Base-by-base conservation (phyloP, 2,888 invertebrate genomes). In the Junonia oenone region DNA sequence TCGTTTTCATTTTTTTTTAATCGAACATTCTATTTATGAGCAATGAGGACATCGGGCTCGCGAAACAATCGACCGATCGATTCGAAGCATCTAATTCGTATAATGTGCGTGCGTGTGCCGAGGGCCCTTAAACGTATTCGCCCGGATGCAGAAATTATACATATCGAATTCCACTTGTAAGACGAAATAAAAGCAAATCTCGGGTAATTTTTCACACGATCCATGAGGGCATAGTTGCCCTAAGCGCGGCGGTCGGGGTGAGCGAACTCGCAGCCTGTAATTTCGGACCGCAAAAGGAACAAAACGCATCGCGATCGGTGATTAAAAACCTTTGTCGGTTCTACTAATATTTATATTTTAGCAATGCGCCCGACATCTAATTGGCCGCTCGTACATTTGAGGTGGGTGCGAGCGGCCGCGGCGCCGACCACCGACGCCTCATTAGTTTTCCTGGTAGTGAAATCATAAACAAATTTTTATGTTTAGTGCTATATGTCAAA, bases 311-410 rank as follows among this genome's bases (percentile, higher is more conserved):
- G 77, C 78, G 87, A 90, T 90, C 79, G 83, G 87, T 88, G 90
- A 90, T 90, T 89, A 89, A 88, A 88, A 89, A 86, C 88, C 88
- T 90, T 90, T 90, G 90, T 89, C 90, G 90, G 90, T 86, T 89
- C 89, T 90, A 90, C 90, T 90, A 90, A 90, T 90, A 90, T 90
- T 90, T 89, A 90, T 90, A 90, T 90, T 88, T 87, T 88, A 83
- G 85, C 87, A 80, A 84, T 83, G 80, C 82, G 87, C 70, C 81
- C 87, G 85, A 87, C 86, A 87, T 90, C 86, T 90, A 90, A 90
- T 90, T 88, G 90, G 88, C 68, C 69, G 78, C 74, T 78, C 78
- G 76, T 78, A 80, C 78, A 73, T 81, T 68, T 75, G 83, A 81
- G 83, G 79, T 72, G 77, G 79, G 83, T 77, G 77, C 71, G 68